A percentile compares a stretch with the other conserved stretches of the same genome.
These are phyloP conservation scores for Colostygia pectinataria DNA, from an alignment of 2,888 invertebrate species.

Conservation along the genomic window DNA sequence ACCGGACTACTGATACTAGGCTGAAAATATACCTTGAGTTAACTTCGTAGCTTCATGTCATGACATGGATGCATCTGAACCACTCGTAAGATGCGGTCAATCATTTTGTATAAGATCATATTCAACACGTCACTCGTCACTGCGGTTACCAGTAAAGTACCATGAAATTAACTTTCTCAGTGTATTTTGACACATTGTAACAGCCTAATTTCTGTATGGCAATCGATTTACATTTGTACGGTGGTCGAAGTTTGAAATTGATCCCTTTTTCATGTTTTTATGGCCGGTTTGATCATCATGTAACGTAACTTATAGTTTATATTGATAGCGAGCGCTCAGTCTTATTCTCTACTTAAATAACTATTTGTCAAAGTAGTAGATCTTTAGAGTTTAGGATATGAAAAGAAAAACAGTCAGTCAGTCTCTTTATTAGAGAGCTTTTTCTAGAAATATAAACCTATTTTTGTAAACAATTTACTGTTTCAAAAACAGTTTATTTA, in stretches of 20 bases:
- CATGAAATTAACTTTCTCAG: slow-evolving; percentile 70
- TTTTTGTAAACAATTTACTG: neutral
- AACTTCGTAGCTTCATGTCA: slow-evolving; percentile 4
- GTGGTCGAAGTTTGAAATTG: neutral
- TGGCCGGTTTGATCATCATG: too few relatives aligned
- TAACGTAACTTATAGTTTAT: too few relatives aligned
- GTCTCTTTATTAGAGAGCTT: too few relatives aligned
- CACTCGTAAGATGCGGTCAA: slow-evolving; percentile 17
- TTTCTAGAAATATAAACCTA: too few relatives aligned
- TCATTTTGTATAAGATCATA: slow-evolving; percentile 54
- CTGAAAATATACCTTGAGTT: too few relatives aligned
- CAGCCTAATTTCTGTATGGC: slow-evolving; percentile 38
- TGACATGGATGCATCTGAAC: slow-evolving; percentile 8
- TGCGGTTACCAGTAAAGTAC: slow-evolving; percentile 61
- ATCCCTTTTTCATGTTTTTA: neutral
- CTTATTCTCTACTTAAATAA: too few relatives aligned
- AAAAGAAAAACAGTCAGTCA: too few relatives aligned
- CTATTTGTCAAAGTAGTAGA: too few relatives aligned
- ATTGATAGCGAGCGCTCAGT: too few relatives aligned
- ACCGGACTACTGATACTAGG: too few relatives aligned
- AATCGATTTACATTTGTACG: neutral
- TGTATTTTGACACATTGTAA: slow-evolving; percentile 43
- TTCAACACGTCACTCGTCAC: slow-evolving; percentile 29
- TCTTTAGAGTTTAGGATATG: too few relatives aligned
- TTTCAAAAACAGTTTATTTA: slow-evolving; percentile 32